Base-by-base conservation (phyloP, 2,888 invertebrate genomes). In the Anoncus sp. region DNA sequence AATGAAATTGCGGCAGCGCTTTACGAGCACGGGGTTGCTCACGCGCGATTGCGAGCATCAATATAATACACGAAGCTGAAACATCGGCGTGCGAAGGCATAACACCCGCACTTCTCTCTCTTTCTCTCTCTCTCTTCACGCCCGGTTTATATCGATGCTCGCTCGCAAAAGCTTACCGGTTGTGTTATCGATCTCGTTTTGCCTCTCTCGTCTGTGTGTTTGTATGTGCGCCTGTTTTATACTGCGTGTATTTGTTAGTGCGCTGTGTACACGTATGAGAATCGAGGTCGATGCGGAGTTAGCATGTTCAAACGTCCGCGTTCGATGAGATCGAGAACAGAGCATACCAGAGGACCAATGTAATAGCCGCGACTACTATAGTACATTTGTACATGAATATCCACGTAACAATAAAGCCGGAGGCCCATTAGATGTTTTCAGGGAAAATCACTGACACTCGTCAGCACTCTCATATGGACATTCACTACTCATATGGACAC, bases 151-250 rank as follows among this genome's bases (percentile, higher is more conserved):
- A 72, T 72, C 77, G 72, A 77, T 72, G 31, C 49, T 40, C 67
- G 31, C 53, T 63, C 49, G 63, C 57, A 45, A 73, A n/a, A 43
- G 72, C 72, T 67, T 69, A 77, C 67, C 67, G 55, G 55, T 67
- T 31, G 62, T 72, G 66, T 67, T 72, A 72, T 72, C 62, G 62
- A 77, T 77, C 77, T 67, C 72, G 57, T 62, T 67, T 65, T 71
- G 53, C 71, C 24, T 60, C 40, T 16, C n/a, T 1, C 18, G 27
- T 53, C 35, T 45, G 16, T 65, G 45, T 62, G 53, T 14, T 10
- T 43, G 40, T 57, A 18, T 18, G 27, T 16, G 16, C 45, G 27
- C 55, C 45, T 53, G 40, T n/a, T 45, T 31, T 63, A 20, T 45
- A 16, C 10, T 35, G 18, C 10, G n/a, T n/a, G n/a, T n/a, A n/a